These are phyloP conservation scores for Papilio elwesi DNA, from an alignment of 2,888 invertebrate genomes.

Conservation along the genomic window DNA sequence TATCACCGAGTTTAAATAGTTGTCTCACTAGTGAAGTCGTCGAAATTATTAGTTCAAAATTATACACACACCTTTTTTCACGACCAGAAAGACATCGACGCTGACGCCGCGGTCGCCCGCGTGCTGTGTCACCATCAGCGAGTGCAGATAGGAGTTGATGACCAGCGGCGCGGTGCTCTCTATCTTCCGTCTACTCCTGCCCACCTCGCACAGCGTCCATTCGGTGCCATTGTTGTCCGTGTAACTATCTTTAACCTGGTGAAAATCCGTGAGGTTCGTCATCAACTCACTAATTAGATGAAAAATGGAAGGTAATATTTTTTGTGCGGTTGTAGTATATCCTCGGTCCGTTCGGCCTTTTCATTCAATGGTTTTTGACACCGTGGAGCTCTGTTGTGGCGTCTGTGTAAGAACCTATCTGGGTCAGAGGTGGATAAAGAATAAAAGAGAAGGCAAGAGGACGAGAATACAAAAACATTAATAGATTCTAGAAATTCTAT, in stretches of 20 bases:
- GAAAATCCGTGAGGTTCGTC: background rate
- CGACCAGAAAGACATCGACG: slow-evolving; percentile 86
- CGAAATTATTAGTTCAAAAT: too few relatives aligned
- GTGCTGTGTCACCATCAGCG: slow-evolving; percentile 85
- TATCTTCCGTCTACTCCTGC: slow-evolving; percentile 58
- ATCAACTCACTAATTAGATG: background rate
- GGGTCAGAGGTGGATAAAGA: too few relatives aligned
- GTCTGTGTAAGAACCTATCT: too few relatives aligned
- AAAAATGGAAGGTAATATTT: too few relatives aligned
- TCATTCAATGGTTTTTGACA: too few relatives aligned
- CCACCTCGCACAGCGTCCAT: slow-evolving; percentile 86
- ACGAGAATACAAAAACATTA: background rate
- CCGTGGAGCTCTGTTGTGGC: too few relatives aligned
- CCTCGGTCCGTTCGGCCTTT: too few relatives aligned
- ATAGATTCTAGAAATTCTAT: slow-evolving; percentile 13
- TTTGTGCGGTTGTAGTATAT: too few relatives aligned
- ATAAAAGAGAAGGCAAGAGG: too few relatives aligned
- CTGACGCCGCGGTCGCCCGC: slow-evolving; percentile 70
- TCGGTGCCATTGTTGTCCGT: slow-evolving; percentile 88
- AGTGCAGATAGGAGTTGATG: slow-evolving; percentile 88
- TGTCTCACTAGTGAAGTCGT: too few relatives aligned
- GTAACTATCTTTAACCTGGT: slow-evolving; percentile 87
- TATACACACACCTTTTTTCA: slow-evolving; percentile 79
- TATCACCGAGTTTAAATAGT: too few relatives aligned
- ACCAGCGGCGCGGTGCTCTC: slow-evolving; percentile 71